Base-by-base conservation (phyloP, 1,140 invertebrate genomes). In the Parapsyche elsis region DNA sequence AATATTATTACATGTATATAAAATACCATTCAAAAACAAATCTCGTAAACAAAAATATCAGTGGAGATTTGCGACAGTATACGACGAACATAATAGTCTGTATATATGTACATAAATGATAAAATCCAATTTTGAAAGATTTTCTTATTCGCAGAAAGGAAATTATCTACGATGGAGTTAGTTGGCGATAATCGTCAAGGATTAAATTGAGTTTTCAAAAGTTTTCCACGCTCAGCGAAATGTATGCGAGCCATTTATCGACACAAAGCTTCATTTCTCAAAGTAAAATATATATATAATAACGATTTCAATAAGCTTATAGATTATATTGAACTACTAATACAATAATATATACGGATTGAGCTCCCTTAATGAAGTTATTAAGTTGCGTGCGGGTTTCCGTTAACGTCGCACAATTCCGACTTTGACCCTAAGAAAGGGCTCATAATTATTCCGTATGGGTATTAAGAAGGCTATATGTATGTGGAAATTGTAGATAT, bases 161-260 rank as follows among this genome's bases (percentile, higher is more conserved):
- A 61, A 19, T 61, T 61, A 61, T 61, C 21, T 16, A 12, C 57
- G 57, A 21, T 16, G 57, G 19, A 16, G 57, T 61, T 61, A 61
- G 57, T 61, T 61, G 16, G 16, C 57, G 57, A 61, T 61, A 61
- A 61, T 61, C 57, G 57, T 61, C 57, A 21, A 61, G 57, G 57
- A 61, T 61, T 61, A 61, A 61, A 61, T 61, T 21, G 57, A 61
- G 16, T 61, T 61, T 61, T 61, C 57, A 1, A 53, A 46, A 61
- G 21, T 16, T 61, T 61, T 21, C 16, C 57, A 38, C 30, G 30
- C 30, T 38, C 7, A 38, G 30, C 30, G 16, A 21, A 61, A 9
- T 61, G 57, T 61, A 19, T 61, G 19, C 57, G 57, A 38, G 30
- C 57, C 19, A 19, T 21, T 21, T 61, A 61, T 61, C 9, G 57